Evolutionary conservation across 2,888 invertebrate genomes (phyloP), one percentile per base, ranked within the genome.

Genomic region (Drosophila fungiperda): DNA sequence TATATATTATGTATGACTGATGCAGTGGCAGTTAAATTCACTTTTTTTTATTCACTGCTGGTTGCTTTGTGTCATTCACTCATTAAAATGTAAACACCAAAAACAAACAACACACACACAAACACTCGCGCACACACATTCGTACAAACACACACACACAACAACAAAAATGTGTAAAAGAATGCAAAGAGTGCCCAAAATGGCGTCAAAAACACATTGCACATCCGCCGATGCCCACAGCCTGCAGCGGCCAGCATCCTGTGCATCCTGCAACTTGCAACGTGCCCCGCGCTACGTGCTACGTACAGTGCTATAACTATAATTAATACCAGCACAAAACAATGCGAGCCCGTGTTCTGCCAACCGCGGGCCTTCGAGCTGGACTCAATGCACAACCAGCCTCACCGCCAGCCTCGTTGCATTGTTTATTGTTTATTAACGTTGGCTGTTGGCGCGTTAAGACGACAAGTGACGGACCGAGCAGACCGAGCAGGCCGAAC

Each of bases 131-230:
- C 9, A n/a, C 7, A 20, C 20, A 15, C 29, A 2, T 23, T 15
- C 15, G 12, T 2, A 7, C 23, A 15, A 3, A 45, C 7, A 9
- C 9, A 6, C 7, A 8, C 2, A 33, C 40, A 64, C 29, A 53
- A 33, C 12, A 12, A 55, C 23, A 68, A 68, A 67, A 54, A 40
- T 15, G 12, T 23, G 20, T n/a, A 70, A 69, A 52, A 68, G 57
- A n/a, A 69, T 32, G 32, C 6, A 55, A 49, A 48, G 38, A 49
- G 58, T 48, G 63, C 12, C 42, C 35, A 73, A 77, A 68, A 77
- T 77, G 80, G 86, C 86, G 86, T 85, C 83, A 83, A 61, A 64
- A 78, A 76, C 89, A 86, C 80, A 80, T 83, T 89, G 89, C 89
- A 84, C 76, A 83, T 84, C 89, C 87, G 83, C 63, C 83, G 70